These are phyloP conservation scores for Sciurus carolinensis DNA, from an alignment of 2,797 vertebrate genomes.

Conservation along the genomic window DNA sequence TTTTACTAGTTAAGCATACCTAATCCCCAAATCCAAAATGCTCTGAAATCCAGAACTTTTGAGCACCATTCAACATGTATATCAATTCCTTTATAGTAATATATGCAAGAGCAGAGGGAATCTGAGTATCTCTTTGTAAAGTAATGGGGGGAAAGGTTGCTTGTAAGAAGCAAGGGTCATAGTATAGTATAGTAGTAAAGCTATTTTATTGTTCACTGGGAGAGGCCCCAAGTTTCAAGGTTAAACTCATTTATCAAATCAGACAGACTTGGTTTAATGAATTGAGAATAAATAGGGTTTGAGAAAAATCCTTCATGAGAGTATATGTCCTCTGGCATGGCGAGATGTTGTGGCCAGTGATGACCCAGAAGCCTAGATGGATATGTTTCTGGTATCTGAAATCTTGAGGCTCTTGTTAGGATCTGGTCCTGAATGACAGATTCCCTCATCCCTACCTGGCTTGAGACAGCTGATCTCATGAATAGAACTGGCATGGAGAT, in stretches of 20 bases:
- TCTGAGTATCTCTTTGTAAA: neutral
- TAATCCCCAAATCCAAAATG: neutral
- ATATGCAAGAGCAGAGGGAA: neutral
- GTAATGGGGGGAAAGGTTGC: neutral
- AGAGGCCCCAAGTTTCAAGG: neutral
- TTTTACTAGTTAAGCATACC: neutral
- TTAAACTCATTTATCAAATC: neutral
- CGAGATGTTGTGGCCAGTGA: rapidly evolving
- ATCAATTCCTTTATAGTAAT: neutral
- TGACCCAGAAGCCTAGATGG: neutral
- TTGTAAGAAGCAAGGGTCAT: neutral
- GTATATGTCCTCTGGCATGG: neutral
- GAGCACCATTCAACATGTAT: neutral
- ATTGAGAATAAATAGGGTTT: neutral
- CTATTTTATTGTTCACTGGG: neutral
- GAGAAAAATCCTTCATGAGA: neutral
- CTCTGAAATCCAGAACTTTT: neutral
- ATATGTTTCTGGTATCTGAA: neutral
- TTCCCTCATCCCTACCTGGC: neutral
- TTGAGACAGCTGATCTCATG: neutral
- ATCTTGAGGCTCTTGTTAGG: neutral
- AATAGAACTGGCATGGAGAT: rapidly evolving
- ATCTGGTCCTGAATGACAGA: neutral
- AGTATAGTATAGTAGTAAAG: neutral
- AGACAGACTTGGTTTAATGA: neutral